Evolutionary conservation across 2,113 vertebrate genomes (phyloP), one percentile per base, ranked within the genome.

Genomic region (Xyrauchen texanus): DNA sequence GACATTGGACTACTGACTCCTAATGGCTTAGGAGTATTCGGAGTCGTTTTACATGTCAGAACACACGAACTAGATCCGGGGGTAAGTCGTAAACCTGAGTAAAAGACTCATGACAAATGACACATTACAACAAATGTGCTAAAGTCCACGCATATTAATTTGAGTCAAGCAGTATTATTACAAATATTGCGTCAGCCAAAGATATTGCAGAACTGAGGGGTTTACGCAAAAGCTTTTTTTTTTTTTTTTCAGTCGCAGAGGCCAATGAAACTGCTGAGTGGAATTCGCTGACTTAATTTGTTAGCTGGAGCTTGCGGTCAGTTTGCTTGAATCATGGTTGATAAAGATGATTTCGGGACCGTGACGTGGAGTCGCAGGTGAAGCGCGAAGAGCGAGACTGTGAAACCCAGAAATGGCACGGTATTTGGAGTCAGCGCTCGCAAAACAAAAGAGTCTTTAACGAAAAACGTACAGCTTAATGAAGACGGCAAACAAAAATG

Each of bases 401-500:
- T 80, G n/a, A 68, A 61, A 21, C 58, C 5, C 16, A 1, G 21
- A 52, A 82, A 74, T 63, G 83, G 78, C 51, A 34, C 46, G 16
- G 65, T 8, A 47, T 11, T 34, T 34, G 13, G 49, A 74, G 62
- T 44, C 10, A 76, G 16, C 16, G 63, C 34, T 11, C 52, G 47
- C 9, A 16, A n/a, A 2, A 73, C 64, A 0, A 49, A 45, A 70
- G 89, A 89, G 9, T 55, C 74, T 0, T 7, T 9, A 11, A 44
- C 61, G 1, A 15, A 60, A 6, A 72, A 70, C 4, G 2, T 16
- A 7, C 16, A 82, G 0, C 87, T 81, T 15, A 80, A 16, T 0
- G 88, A 89, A 5, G 91, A 81, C 21, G 79, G 52, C 42, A 89
- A 81, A 57, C 60, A 68, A 45, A 84, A 12, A 70, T 64, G 11